Percentiles rank a stretch among this genome's conserved stretches.
Evolutionary conservation across 2,797 vertebrate genomes (phyloP).

Genomic region (Psittacula echo): DNA sequence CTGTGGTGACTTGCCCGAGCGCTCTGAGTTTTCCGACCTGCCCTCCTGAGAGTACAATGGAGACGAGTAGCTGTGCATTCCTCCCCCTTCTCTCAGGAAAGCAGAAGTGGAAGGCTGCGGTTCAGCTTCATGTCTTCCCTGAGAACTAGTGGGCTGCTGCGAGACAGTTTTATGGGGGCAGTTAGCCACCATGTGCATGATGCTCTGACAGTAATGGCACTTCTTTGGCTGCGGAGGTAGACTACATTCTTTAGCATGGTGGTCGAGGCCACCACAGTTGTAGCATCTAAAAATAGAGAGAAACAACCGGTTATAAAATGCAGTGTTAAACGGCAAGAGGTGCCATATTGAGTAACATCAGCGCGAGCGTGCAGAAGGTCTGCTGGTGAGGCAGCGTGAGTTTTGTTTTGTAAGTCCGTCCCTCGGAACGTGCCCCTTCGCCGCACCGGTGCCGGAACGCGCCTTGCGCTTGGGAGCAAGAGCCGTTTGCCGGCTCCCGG

Average conservation of each 20-base stretch:
- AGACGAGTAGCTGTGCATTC: constrained; percentile 66
- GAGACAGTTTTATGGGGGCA: constrained; percentile 82
- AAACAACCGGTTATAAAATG: background rate
- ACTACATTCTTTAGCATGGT: constrained; percentile 87
- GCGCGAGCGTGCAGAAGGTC: rapidly evolving
- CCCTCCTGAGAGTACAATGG: constrained; percentile 77
- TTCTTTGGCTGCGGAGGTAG: constrained; percentile 90
- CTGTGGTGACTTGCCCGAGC: constrained; percentile 77
- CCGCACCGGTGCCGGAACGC: background rate
- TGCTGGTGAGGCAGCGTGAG: rapidly evolving
- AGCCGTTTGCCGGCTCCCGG: background rate
- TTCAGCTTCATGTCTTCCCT: constrained; percentile 85
- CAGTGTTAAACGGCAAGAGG: too few species aligned
- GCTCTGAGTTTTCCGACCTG: constrained; percentile 74
- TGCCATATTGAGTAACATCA: background rate
- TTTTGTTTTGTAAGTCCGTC: background rate
- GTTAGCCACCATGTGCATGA: constrained; percentile 87
- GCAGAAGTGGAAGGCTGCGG: constrained; percentile 78
- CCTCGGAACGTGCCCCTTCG: background rate
- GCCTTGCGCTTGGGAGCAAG: background rate
- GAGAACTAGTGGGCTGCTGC: constrained; percentile 77
- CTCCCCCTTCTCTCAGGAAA: constrained; percentile 76
- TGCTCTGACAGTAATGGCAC: constrained; percentile 90
- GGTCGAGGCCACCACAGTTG: constrained; percentile 86
- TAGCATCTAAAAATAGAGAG: constrained; percentile 80